phyloP scores from a whole-genome alignment of 2,888 invertebrate genomes.

The Julus scanicus region DNA sequence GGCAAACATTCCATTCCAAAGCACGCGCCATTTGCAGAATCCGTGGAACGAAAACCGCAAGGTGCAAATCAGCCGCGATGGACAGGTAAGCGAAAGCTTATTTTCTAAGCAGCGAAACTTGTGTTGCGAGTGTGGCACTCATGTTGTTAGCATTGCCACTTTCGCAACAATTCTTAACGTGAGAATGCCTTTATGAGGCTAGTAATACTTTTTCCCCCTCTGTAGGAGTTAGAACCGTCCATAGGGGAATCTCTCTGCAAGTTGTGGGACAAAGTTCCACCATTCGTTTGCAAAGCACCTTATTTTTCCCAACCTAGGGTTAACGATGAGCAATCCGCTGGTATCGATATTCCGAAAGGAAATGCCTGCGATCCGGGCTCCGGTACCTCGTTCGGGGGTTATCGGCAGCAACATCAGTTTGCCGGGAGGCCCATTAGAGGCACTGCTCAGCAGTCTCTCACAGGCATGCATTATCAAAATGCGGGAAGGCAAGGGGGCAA shows the following conservation, averaged over 20 bases:
- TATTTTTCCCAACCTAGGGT: background rate
- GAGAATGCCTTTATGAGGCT: background rate
- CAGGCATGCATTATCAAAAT: conserved; percentile 5
- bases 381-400: background rate
- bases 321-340: background rate
- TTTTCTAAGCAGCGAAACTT: background rate
- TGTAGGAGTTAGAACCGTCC: conserved; percentile 68
- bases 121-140: too few species aligned
- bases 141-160: too few species aligned
- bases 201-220: conserved; percentile 56
- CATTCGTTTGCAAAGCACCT: conserved; percentile 60
- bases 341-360: background rate
- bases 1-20: conserved; percentile 68
- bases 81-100: conserved; percentile 67
- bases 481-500: background rate
- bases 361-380: background rate
- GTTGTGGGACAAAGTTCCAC: conserved; percentile 66
- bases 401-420: conserved; percentile 52
- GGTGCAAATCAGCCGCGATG: conserved; percentile 72
- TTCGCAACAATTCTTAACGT: too few species aligned
- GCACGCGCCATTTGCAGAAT: conserved; percentile 71
- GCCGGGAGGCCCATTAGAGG: conserved; percentile 58
- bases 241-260: conserved; percentile 67
- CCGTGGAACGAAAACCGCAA: conserved; percentile 72
- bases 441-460: background rate